phyloP scores from a whole-genome alignment of 2,888 invertebrate genomes.

The Heliothis peltigera region DNA sequence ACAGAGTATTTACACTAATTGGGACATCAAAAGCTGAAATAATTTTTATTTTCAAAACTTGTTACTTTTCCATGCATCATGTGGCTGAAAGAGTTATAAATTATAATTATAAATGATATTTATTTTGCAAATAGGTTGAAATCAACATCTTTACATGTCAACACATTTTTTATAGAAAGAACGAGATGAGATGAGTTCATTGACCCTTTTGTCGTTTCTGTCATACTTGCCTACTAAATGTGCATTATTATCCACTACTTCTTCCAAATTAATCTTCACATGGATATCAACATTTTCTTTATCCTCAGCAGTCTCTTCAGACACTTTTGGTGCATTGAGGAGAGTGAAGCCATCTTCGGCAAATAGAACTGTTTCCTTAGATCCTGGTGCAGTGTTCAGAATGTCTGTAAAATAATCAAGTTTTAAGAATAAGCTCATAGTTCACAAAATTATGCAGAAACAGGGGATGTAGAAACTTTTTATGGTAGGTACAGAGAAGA shows the following conservation, averaged over 20 bases:
- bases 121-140: too few relatives aligned
- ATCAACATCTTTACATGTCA: too few relatives aligned
- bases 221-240: slow-evolving; percentile 86
- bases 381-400: slow-evolving; percentile 92
- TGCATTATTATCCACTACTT: slow-evolving; percentile 90
- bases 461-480: too few relatives aligned
- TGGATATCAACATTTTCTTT: slow-evolving; percentile 73
- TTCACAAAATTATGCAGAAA: not conserved
- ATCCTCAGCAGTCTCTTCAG: slow-evolving; percentile 63
- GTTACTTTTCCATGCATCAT: not conserved
- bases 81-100: not conserved
- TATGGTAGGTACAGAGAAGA: too few relatives aligned
- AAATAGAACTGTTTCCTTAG: slow-evolving; percentile 90
- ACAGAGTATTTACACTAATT: too few relatives aligned
- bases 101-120: too few relatives aligned
- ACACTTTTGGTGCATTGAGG: slow-evolving; percentile 68
- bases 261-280: slow-evolving; percentile 89
- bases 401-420: slow-evolving; percentile 81
- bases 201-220: not conserved
- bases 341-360: slow-evolving; percentile 88
- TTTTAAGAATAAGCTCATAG: not conserved
- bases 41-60: too few relatives aligned
- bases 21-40: too few relatives aligned
- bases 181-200: too few relatives aligned
- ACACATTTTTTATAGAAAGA: too few relatives aligned